A percentile compares a stretch with the other conserved stretches of the same genome.
Conservation (phyloP, 2,797 vertebrate genomes). For the Enteromius treurensis region DNA sequence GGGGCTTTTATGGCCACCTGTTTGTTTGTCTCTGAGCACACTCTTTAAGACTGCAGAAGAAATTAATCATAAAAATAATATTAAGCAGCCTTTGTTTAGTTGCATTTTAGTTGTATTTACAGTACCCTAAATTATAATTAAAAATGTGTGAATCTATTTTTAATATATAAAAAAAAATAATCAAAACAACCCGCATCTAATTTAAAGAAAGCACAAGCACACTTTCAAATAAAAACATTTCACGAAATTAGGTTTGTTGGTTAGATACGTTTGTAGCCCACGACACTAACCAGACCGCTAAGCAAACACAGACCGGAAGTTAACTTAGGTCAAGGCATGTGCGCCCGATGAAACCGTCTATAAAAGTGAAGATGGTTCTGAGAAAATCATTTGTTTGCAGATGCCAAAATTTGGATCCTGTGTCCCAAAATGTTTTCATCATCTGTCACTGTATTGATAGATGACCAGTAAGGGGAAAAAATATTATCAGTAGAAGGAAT, state of each 20-base stretch:
- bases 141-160: not conserved
- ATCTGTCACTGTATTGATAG: not conserved
- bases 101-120: not conserved
- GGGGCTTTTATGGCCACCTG: slow-evolving; percentile 59
- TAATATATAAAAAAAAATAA: not conserved
- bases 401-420: not conserved
- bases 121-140: not conserved
- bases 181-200: not conserved
- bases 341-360: too few relatives aligned
- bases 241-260: not conserved
- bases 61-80: not conserved
- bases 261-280: too few relatives aligned
- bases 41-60: slow-evolving; percentile 22
- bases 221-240: not conserved
- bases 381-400: not conserved
- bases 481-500: not conserved
- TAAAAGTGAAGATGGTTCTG: not conserved
- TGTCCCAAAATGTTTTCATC: not conserved
- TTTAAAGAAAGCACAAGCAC: not conserved
- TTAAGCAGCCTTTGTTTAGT: not conserved
- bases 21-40: slow-evolving; percentile 21
- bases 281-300: too few relatives aligned
- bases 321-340: too few relatives aligned
- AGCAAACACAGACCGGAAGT: too few relatives aligned
- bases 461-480: not conserved